These are phyloP conservation scores for Himalopsyche japonica DNA, from an alignment of 2,888 invertebrate genomes.

Conservation along the genomic window DNA sequence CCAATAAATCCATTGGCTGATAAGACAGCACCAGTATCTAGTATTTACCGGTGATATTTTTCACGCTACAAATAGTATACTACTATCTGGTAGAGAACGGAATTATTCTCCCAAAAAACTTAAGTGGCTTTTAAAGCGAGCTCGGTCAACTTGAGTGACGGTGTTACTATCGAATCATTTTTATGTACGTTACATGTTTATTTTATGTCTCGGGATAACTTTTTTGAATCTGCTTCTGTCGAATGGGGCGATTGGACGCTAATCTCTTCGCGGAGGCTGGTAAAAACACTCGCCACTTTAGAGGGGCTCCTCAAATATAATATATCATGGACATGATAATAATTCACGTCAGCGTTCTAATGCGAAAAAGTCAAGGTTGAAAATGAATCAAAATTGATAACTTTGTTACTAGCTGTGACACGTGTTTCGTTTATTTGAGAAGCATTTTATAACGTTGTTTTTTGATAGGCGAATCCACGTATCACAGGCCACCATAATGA, in stretches of 20 bases:
- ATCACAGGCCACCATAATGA: background rate
- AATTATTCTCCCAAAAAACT: background rate
- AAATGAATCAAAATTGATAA: no score
- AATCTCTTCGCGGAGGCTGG: slow-evolving; percentile 13
- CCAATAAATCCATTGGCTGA: no score
- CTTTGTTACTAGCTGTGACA: no score
- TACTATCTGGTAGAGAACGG: slow-evolving; percentile 3
- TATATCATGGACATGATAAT: background rate
- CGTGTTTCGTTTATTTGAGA: no score
- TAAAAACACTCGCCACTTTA: background rate
- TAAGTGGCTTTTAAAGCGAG: slow-evolving; percentile 38
- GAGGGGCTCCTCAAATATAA: background rate
- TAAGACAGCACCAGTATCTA: no score
- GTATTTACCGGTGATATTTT: no score
- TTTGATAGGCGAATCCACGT: background rate
- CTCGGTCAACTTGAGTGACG: slow-evolving; percentile 18
- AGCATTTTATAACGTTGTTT: background rate
- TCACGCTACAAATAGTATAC: no score
- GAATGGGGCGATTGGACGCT: slow-evolving; percentile 13
- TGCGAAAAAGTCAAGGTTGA: no score
- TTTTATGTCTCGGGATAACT: slow-evolving; percentile 32
- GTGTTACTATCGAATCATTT: slow-evolving; percentile 33
- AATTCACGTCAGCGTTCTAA: no score
- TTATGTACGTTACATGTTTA: slow-evolving; percentile 36
- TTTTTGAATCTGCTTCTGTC: slow-evolving; percentile 31